phyloP scores from a whole-genome alignment of 2,888 invertebrate species.

The Scotopteryx bipunctaria region DNA sequence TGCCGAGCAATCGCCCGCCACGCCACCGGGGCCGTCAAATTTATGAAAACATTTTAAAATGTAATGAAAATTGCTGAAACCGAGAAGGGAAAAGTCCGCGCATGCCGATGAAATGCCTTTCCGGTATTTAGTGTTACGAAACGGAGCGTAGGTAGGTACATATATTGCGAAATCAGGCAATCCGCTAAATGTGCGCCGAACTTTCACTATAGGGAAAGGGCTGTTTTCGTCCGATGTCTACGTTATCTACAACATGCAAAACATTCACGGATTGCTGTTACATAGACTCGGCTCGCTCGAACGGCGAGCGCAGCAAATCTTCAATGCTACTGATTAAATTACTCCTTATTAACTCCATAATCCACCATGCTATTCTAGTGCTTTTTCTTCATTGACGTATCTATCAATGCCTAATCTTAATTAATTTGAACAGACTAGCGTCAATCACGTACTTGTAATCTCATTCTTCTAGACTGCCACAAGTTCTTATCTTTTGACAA shows the following conservation, averaged over 20 bases:
- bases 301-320: background rate
- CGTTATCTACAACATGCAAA: slow-evolving; percentile 7
- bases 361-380: slow-evolving; percentile 4
- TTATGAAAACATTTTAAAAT: background rate
- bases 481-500: slow-evolving; percentile 2
- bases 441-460: slow-evolving; percentile 35
- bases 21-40: background rate
- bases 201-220: slow-evolving; percentile 48
- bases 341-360: background rate
- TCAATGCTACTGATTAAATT: slow-evolving; percentile 4
- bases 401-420: slow-evolving; percentile 40
- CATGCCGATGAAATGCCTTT: slow-evolving; percentile 44
- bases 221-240: slow-evolving; percentile 24
- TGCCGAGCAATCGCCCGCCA: background rate
- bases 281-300: background rate
- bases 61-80: slow-evolving; percentile 7
- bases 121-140: slow-evolving; percentile 41
- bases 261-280: background rate
- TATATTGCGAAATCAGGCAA: slow-evolving; percentile 47
- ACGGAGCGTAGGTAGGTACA: slow-evolving; percentile 42
- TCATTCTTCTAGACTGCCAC: slow-evolving; percentile 18
- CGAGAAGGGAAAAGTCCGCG: background rate
- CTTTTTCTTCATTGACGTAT: slow-evolving; percentile 31
- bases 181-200: slow-evolving; percentile 42
- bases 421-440: slow-evolving; percentile 31